Base-by-base conservation (phyloP, 1,140 invertebrate genomes). In the Cryptotermes secundus region DNA sequence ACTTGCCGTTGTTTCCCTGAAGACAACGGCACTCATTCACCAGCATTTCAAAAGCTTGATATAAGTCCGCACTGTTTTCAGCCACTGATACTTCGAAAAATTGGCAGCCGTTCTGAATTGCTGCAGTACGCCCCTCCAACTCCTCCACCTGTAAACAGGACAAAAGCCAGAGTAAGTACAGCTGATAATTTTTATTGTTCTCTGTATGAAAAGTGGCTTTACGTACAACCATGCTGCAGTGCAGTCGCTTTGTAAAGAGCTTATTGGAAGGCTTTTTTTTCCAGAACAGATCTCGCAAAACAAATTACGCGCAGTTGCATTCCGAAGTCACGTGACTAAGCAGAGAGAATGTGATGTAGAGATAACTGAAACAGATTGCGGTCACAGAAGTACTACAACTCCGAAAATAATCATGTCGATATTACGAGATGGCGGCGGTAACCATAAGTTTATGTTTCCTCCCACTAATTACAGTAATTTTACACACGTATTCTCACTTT, bases 81-180 rank as follows among this genome's bases (percentile, higher is more conserved):
- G 95, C 94, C 6, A 95, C 95, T 36, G 94, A 95, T 31, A 95
- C 93, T 88, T 96, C 95, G 87, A 93, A 93, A 89, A 95, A 96
- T 65, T 93, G 93, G 82, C 94, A 94, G 14, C 93, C 92, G 86
- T 93, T 92, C 85, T 94, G 91, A 42, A 92, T 90, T 3, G 94
- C 93, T 19, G 93, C 87, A 36, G 92, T 91, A 86, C 93, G 91
- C 16, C 94, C 95, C 88, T 96, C 95, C 34, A 92, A 91, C 87
- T 93, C 93, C 82, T 93, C 92, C 24, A 96, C 94, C 94, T 95
- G 90, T 4, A 88, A 89, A 31, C 87, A 88, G 85, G 79, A 19
- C 85, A 49, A 38, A 34, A n/a, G 34, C 83, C 3, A 34, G 38
- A 0, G 3, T n/a, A 31, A 34, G 24, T 16, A 12, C 2, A 49